Evolutionary conservation across 2,113 vertebrate species (phyloP).

Genomic region (Pseudorectes ferrugineus): DNA sequence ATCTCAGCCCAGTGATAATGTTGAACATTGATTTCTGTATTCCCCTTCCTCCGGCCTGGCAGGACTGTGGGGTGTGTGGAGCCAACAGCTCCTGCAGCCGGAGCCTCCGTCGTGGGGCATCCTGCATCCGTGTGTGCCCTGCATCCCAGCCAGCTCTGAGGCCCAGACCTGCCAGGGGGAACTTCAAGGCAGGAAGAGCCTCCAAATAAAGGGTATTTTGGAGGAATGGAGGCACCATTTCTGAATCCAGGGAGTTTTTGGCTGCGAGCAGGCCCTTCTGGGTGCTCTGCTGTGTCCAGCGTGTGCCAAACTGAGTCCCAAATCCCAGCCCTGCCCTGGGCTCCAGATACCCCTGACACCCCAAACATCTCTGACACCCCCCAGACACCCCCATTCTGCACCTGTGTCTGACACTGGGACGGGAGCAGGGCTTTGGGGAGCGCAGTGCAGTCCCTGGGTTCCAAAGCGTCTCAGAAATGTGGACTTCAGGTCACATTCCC

Average conservation of each 20-base stretch:
- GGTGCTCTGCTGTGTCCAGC: background rate
- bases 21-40: background rate
- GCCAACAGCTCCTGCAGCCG: background rate
- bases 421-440: background rate
- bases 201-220: background rate
- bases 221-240: background rate
- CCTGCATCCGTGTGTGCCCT: background rate
- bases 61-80: background rate
- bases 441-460: rapidly evolving
- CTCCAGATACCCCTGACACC: background rate
- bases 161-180: background rate
- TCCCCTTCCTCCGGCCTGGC: background rate
- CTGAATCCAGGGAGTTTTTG: background rate
- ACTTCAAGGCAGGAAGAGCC: background rate
- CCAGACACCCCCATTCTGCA: rapidly evolving
- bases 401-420: rapidly evolving
- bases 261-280: background rate
- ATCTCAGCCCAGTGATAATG: background rate
- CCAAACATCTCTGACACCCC: background rate
- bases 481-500: background rate
- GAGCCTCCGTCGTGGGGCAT: background rate
- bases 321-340: background rate
- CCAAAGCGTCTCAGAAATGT: background rate
- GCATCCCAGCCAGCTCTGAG: background rate
- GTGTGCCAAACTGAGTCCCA: rapidly evolving